A percentile compares a stretch with the other conserved stretches of the same genome.
These are phyloP conservation scores for Nudaria mundana DNA, from an alignment of 2,888 invertebrate genomes.

Conservation along the genomic window DNA sequence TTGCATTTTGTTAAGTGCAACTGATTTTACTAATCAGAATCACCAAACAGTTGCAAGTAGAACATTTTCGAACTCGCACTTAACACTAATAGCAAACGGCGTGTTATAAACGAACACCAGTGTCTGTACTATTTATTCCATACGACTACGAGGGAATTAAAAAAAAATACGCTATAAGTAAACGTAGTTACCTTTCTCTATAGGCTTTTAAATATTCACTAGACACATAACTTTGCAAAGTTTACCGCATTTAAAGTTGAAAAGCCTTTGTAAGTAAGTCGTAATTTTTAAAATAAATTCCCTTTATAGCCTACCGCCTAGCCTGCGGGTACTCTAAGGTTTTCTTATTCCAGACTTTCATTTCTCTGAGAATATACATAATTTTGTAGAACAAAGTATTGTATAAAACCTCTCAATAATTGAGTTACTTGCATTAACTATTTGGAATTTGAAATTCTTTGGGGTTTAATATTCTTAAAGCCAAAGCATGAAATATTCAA, in stretches of 20 bases:
- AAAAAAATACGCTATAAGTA: too few species aligned
- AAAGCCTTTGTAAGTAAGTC: constrained; percentile 19
- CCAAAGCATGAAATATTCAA: neutral
- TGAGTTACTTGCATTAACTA: too few species aligned
- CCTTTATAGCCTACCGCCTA: constrained; percentile 18
- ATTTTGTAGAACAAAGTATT: constrained; percentile 1
- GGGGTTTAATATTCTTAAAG: neutral
- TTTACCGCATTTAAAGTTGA: constrained; percentile 16
- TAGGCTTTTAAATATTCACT: constrained; percentile 24
- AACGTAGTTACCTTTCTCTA: constrained; percentile 6
- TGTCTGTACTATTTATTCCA: too few species aligned
- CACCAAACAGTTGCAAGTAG: too few species aligned
- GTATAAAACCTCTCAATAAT: neutral
- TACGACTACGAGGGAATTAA: too few species aligned
- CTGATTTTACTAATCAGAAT: too few species aligned
- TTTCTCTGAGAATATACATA: constrained; percentile 10
- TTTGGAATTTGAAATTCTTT: too few species aligned
- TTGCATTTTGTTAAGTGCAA: too few species aligned
- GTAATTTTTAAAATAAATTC: constrained; percentile 28
- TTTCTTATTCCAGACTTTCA: constrained; percentile 17
- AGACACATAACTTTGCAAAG: constrained; percentile 18
- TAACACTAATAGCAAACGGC: too few species aligned
- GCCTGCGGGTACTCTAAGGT: constrained; percentile 14
- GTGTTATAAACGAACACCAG: too few species aligned
- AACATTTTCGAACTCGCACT: too few species aligned